Base-by-base conservation (phyloP, 2,888 invertebrate genomes). In the Tenthredo scrophulariae region DNA sequence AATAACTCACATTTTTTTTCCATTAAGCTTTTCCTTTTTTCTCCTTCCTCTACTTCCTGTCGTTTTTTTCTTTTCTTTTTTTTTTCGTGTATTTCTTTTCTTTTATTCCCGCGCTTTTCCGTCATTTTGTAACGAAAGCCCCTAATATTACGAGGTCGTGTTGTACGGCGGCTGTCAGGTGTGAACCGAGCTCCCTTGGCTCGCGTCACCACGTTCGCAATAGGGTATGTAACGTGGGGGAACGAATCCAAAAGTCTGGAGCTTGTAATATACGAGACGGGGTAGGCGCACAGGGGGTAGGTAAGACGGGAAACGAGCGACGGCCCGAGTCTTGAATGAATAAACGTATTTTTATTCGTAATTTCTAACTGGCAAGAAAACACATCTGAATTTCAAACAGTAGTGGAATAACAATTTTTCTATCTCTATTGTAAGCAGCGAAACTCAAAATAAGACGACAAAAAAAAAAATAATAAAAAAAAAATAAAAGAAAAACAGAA, bases 331-430 rank as follows among this genome's bases (percentile, higher is more conserved):
- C 62, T 37, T 65, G 40, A 65, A 80, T 62, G 62, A 80, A 80
- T 80, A 62, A 80, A 65, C 62, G 80, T 80, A 80, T 62, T 80
- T 80, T 65, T 65, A 65, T 65, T 80, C 80, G 46, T 80, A 80
- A 67, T 83, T 83, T 46, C 18, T 46, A 83, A 70, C 65, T 15
- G 67, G 70, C 43, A 29, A 83, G 46, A 67, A 67, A 67, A 67
- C 70, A 67, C 18, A 83, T 83, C 83, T 83, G 70, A 83, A 83
- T 67, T 83, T 67, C 83, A 83, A 46, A 46, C 33, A 46, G 43
- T 67, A 80, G n/a, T 70, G 13, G 83, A 83, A 67, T 70, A 83
- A 67, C 46, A 83, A 83, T 67, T 67, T 46, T 22, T 83, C 83
- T 46, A 40, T 67, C 83, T 54, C 67, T 83, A 54, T 83, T 65